phyloP scores from a whole-genome alignment of 2,797 vertebrate genomes.

The Arvicola amphibius region DNA sequence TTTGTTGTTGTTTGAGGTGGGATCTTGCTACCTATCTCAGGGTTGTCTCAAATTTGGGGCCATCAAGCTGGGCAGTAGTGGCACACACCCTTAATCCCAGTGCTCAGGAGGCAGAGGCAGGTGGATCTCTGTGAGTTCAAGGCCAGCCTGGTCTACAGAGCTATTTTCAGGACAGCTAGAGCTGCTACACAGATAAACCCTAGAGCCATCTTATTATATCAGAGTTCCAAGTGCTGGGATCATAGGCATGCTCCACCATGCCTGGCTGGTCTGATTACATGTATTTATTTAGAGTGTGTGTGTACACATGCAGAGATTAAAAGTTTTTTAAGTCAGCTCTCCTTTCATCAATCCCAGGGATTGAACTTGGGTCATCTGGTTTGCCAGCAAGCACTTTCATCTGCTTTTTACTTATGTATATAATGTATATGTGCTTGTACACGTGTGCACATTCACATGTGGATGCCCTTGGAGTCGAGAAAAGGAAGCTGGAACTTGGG shows the following conservation, averaged over 20 bases:
- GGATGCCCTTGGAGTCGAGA: background rate
- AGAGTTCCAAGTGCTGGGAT: background rate
- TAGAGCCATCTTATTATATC: background rate
- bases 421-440: background rate
- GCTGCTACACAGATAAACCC: too few species aligned
- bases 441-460: background rate
- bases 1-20: background rate
- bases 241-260: background rate
- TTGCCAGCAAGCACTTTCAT: background rate
- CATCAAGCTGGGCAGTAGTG: too few species aligned
- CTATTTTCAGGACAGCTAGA: too few species aligned
- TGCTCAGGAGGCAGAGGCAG: too few species aligned
- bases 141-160: too few species aligned
- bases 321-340: background rate
- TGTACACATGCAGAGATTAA: background rate
- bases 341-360: background rate
- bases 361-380: background rate
- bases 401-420: background rate
- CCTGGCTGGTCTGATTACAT: background rate
- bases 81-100: too few species aligned
- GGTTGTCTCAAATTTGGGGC: background rate
- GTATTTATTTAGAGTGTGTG: background rate
- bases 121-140: too few species aligned
- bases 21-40: background rate
- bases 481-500: background rate